Evolutionary conservation across 2,888 invertebrate species (phyloP), one percentile per base, ranked within the genome.

Genomic region (Macrophya annulata): DNA sequence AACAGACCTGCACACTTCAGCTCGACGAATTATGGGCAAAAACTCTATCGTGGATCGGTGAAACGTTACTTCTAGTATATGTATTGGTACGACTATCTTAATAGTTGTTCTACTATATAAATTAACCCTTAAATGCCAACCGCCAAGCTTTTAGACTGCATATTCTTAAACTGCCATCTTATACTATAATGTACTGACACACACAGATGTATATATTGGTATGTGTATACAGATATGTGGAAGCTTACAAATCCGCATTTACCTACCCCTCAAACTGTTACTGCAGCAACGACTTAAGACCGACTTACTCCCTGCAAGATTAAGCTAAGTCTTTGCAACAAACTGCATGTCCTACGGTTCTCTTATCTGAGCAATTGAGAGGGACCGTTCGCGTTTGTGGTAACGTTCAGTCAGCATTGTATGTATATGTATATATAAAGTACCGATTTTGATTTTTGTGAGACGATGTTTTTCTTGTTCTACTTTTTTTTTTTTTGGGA

Each of bases 321-420:
- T 91, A 91, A 88, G 87, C 88, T 89, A 90, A 90, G 89, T 90
- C 90, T 89, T 88, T 87, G 87, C 89, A 89, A 90, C 90, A 89
- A 91, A 91, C 89, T 90, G 90, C 89, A 51, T 71, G 83, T 68
- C 68, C 43, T 25, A 25, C 62, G 8, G 40, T 51, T 51, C 9
- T 37, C 83, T 83, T 83, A 83, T 83, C 83, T 83, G 9, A 59
- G 81, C 65, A 81, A 81, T 81, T 65, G 81, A 81, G 81, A 25
- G 62, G 62, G 62, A 21, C 74, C 45, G 40, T n/a, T 10, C 62
- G 4, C 72, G n/a, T 43, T 37, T 1, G 72, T 10, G 72, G 43
- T 5, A 40, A 40, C 43, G 37, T 15, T 31, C 31, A 3, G 1
- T 31, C 31, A 31, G 31, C 31, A 3, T 31, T 31, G 31, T 31